Conservation (phyloP, 2,888 invertebrate genomes). For the Athetis lepigone region DNA sequence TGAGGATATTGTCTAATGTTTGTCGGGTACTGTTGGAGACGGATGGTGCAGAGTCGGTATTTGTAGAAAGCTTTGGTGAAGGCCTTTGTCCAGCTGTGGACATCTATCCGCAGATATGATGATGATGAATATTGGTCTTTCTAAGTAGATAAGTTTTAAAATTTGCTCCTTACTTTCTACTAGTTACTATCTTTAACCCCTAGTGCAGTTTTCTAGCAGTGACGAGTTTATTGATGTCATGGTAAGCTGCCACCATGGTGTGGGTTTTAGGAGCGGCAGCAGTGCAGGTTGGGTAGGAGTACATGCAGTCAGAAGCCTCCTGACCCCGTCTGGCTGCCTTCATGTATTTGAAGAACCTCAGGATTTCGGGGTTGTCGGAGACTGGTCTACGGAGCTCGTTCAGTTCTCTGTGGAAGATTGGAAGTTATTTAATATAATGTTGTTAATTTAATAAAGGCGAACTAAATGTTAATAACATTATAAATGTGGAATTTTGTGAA, state of each 20-base stretch:
- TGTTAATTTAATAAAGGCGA: too few relatives aligned
- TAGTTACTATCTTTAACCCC: not conserved
- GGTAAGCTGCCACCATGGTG: slow-evolving; percentile 96
- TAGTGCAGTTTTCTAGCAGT: slow-evolving; percentile 92
- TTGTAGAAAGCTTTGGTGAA: too few relatives aligned
- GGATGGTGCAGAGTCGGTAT: too few relatives aligned
- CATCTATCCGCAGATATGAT: too few relatives aligned
- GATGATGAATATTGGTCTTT: too few relatives aligned
- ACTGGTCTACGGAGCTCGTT: slow-evolving; percentile 96
- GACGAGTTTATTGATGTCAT: slow-evolving; percentile 96
- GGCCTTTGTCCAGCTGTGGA: too few relatives aligned
- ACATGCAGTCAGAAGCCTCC: slow-evolving; percentile 94
- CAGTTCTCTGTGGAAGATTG: slow-evolving; percentile 92
- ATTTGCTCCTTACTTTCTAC: not conserved
- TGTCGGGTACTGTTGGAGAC: too few relatives aligned
- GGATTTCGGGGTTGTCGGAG: slow-evolving; percentile 96
- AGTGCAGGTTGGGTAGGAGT: slow-evolving; percentile 92
- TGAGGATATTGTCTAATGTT: too few relatives aligned
- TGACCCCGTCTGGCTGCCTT: slow-evolving; percentile 96
- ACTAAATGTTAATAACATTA: too few relatives aligned
- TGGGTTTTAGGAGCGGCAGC: slow-evolving; percentile 92
- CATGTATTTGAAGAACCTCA: slow-evolving; percentile 97
- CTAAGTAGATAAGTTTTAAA: not conserved
- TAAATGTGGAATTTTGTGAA: too few relatives aligned
- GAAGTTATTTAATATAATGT: too few relatives aligned